Evolutionary conservation across 2,888 invertebrate species (phyloP).

Genomic region (Drosophila neonasuta): DNA sequence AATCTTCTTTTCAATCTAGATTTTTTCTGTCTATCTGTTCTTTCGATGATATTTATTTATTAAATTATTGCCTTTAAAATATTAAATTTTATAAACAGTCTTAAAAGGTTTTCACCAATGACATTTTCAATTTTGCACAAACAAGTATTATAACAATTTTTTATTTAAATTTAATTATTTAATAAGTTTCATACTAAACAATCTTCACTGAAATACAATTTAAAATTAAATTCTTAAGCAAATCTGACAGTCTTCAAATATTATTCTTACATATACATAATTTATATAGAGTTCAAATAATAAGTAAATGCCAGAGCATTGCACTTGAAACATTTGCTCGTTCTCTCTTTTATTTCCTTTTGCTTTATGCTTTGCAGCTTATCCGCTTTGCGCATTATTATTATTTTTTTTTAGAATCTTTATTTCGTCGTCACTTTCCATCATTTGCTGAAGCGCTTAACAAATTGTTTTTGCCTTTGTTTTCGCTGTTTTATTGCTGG

Average conservation of each 20-base stretch:
- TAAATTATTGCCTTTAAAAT: too few species aligned
- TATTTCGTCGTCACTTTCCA: slow-evolving; percentile 14
- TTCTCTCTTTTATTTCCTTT: background rate
- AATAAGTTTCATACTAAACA: too few species aligned
- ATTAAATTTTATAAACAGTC: too few species aligned
- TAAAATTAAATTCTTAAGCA: too few species aligned
- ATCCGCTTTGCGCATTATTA: slow-evolving; percentile 14
- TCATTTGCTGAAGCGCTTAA: slow-evolving; percentile 44
- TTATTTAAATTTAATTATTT: too few species aligned
- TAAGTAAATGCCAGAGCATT: background rate
- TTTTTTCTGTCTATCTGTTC: too few species aligned
- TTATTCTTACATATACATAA: background rate
- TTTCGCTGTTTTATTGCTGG: slow-evolving; percentile 27
- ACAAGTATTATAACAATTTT: too few species aligned
- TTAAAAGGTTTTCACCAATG: too few species aligned
- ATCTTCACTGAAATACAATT: too few species aligned
- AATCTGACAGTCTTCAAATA: background rate
- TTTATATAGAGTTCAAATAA: background rate
- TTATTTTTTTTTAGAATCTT: background rate
- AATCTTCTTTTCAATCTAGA: too few species aligned
- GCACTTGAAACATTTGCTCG: background rate
- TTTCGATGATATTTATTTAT: too few species aligned
- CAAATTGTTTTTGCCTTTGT: slow-evolving; percentile 51
- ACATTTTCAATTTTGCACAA: too few species aligned
- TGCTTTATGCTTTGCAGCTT: background rate